Conservation (phyloP, 2,113 vertebrate genomes). For the Dromaius novaehollandiae region DNA sequence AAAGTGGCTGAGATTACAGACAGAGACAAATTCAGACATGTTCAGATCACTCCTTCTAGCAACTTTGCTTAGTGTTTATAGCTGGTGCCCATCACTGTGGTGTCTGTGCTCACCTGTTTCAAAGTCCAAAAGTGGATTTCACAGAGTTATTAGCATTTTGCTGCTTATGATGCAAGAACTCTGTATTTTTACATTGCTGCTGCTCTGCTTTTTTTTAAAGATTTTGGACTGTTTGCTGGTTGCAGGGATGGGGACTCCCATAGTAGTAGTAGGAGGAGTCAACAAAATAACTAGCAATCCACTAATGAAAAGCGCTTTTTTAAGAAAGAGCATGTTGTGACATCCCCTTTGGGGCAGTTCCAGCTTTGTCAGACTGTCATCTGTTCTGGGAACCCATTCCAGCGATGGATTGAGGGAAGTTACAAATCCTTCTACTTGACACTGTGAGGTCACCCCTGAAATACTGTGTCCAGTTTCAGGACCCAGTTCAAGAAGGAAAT, state of each 20-base stretch:
- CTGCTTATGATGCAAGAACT: background rate
- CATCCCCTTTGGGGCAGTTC: background rate
- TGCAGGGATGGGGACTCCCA: background rate
- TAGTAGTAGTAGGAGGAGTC: background rate
- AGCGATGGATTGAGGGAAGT: too few relatives aligned
- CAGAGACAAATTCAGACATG: background rate
- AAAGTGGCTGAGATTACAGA: background rate
- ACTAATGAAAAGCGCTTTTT: background rate
- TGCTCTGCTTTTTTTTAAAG: accelerated
- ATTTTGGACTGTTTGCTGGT: background rate
- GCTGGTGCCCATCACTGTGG: background rate
- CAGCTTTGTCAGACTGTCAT: background rate
- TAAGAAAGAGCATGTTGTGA: background rate
- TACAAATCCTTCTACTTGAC: too few relatives aligned
- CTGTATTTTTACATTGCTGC: background rate
- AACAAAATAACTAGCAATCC: background rate
- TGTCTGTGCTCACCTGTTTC: background rate
- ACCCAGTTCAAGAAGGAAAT: too few relatives aligned
- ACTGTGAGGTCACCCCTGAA: too few relatives aligned
- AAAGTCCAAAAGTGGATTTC: background rate
- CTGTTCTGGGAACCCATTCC: background rate
- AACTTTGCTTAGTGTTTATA: background rate
- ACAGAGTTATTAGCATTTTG: background rate
- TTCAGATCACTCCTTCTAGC: background rate
- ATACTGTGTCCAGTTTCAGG: too few relatives aligned